These are phyloP conservation scores for Portunus trituberculatus DNA, from an alignment of 1,140 invertebrate species.

Conservation along the genomic window DNA sequence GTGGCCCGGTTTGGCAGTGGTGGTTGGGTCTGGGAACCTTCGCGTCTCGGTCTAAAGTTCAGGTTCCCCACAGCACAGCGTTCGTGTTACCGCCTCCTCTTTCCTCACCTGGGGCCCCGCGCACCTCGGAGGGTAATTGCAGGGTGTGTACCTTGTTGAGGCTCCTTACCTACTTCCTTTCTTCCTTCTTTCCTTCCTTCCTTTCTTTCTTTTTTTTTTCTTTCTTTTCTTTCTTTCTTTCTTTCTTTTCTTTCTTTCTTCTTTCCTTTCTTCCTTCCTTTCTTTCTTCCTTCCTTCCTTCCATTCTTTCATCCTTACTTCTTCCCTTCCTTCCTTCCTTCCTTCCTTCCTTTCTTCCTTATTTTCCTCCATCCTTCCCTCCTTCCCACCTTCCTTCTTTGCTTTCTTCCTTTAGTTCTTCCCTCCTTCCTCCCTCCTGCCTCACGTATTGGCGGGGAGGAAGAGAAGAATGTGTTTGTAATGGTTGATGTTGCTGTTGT, in stretches of 20 bases:
- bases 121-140: not conserved
- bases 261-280: not conserved
- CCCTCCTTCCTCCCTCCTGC: not conserved
- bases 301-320: not conserved
- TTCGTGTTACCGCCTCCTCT: too few relatives aligned
- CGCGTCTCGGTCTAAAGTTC: too few relatives aligned
- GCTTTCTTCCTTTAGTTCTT: too few relatives aligned
- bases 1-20: not conserved
- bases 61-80: too few relatives aligned
- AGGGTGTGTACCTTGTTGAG: not conserved
- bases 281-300: not conserved
- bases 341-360: not conserved
- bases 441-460: too few relatives aligned
- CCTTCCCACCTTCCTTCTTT: not conserved
- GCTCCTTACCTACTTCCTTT: not conserved
- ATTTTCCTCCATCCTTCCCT: not conserved
- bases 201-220: not conserved
- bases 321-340: not conserved
- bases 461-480: too few relatives aligned
- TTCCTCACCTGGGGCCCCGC: too few relatives aligned
- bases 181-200: not conserved
- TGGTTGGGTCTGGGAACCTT: too few relatives aligned
- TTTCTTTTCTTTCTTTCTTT: not conserved
- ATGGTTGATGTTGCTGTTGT: too few relatives aligned
- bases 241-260: not conserved